These are phyloP conservation scores for Perccottus glenii DNA, from an alignment of 2,113 vertebrate genomes.

Conservation along the genomic window DNA sequence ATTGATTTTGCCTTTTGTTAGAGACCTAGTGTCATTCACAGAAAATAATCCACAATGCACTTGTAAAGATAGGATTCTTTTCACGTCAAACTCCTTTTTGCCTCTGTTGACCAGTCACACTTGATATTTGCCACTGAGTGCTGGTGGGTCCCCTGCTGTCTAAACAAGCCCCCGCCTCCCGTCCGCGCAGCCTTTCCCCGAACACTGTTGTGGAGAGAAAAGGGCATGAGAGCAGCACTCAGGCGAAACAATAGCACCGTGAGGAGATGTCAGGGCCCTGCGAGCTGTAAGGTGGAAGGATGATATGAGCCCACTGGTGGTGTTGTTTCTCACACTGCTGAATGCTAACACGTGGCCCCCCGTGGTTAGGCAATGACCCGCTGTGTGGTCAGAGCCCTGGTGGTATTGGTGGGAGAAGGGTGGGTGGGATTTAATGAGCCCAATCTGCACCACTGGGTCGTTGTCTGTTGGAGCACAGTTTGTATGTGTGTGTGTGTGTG, in stretches of 20 bases:
- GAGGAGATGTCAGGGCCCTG: constrained; percentile 69
- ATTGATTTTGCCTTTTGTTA: constrained; percentile 22
- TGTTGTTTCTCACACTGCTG: constrained; percentile 74
- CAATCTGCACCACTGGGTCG: constrained; percentile 57
- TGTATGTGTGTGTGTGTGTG: constrained; percentile 14
- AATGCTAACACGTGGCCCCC: constrained; percentile 70
- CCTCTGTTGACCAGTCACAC: constrained; percentile 64
- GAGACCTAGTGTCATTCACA: constrained; percentile 32
- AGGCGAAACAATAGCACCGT: constrained; percentile 73
- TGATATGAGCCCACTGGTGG: constrained; percentile 71
- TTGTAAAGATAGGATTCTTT: constrained; percentile 52
- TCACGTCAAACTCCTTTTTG: constrained; percentile 60
- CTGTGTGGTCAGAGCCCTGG: constrained; percentile 67
- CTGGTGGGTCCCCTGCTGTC: constrained; percentile 56
- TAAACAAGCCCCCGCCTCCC: constrained; percentile 61
- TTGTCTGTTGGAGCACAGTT: constrained; percentile 47
- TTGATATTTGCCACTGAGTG: constrained; percentile 65
- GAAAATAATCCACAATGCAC: constrained; percentile 35
- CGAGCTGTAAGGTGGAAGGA: constrained; percentile 73
- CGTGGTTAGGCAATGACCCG: constrained; percentile 62
- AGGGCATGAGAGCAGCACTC: constrained; percentile 75
- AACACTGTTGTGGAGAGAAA: constrained; percentile 66
- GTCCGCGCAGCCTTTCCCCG: constrained; percentile 55
- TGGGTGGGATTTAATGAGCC: constrained; percentile 69
- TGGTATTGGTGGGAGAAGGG: constrained; percentile 48